These are phyloP conservation scores for Petrophora chlorosata DNA, from an alignment of 2,888 invertebrate genomes.

Conservation along the genomic window DNA sequence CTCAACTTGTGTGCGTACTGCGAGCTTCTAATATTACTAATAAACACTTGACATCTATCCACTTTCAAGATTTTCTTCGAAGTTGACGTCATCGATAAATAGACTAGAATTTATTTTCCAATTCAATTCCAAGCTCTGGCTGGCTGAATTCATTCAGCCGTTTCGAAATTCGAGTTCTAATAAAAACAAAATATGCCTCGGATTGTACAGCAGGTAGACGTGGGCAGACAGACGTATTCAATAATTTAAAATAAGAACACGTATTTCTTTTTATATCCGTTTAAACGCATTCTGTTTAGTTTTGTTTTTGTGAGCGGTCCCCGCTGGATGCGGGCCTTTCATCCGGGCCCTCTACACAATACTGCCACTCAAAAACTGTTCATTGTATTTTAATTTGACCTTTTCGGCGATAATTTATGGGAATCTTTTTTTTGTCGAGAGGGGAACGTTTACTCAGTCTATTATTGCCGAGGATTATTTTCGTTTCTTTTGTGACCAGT, in stretches of 20 bases:
- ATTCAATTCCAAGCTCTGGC: conserved; percentile 51
- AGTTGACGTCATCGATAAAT: conserved; percentile 35
- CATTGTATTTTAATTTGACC: conserved; percentile 85
- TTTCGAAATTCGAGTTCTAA: conserved; percentile 48
- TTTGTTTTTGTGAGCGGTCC: conserved; percentile 78
- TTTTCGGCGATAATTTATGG: conserved; percentile 83
- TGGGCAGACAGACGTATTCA: conserved; percentile 80
- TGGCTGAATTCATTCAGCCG: conserved; percentile 61
- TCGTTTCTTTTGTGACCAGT: conserved; percentile 69
- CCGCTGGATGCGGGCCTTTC: conserved; percentile 77
- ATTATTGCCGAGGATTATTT: conserved; percentile 75
- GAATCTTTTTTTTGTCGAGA: conserved; percentile 66
- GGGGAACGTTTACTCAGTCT: conserved; percentile 77
- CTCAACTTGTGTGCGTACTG: conserved; percentile 71
- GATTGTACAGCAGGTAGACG: conserved; percentile 74
- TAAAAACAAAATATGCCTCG: conserved; percentile 61
- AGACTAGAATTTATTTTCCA: conserved; percentile 21
- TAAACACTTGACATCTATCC: conserved; percentile 72
- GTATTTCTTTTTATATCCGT: conserved; percentile 82
- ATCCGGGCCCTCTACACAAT: conserved; percentile 79
- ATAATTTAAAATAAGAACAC: conserved; percentile 82
- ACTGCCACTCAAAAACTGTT: conserved; percentile 83
- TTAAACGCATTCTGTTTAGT: conserved; percentile 82
- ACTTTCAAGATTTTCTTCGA: conserved; percentile 44
- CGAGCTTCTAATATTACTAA: conserved; percentile 69